Conservation (phyloP, 2,888 invertebrate species). For the Perizoma affinitatum region DNA sequence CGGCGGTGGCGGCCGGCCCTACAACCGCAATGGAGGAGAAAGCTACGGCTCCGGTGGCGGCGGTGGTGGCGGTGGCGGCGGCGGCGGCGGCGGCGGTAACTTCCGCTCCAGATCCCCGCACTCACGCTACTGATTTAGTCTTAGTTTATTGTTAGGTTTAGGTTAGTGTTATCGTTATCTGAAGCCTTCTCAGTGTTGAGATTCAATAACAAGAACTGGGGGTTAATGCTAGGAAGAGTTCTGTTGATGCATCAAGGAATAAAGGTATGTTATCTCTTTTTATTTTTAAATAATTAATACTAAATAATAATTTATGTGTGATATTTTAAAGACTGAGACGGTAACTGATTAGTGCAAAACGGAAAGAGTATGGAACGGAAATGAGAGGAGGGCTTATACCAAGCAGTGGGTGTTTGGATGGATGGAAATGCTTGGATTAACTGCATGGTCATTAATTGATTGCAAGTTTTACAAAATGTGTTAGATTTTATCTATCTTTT, state of each 20-base stretch:
- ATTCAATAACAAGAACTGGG: constrained; percentile 79
- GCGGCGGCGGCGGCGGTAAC: constrained; percentile 75
- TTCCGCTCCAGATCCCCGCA: constrained; percentile 82
- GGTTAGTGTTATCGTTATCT: constrained; percentile 80
- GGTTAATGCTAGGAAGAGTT: constrained; percentile 78
- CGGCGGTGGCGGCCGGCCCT: constrained; percentile 66
- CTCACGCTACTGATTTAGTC: constrained; percentile 76
- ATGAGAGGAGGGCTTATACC: too few species aligned
- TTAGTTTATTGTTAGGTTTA: constrained; percentile 75
- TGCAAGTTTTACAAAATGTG: too few species aligned
- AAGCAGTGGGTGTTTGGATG: too few species aligned
- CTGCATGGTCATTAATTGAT: too few species aligned
- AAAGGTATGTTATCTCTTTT: constrained; percentile 57
- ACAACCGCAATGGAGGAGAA: constrained; percentile 73
- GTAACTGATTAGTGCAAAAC: too few species aligned
- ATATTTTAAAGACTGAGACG: too few species aligned
- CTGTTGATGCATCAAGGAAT: constrained; percentile 69
- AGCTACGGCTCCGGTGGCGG: constrained; percentile 73
- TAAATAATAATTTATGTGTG: too few species aligned
- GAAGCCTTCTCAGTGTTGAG: constrained; percentile 83
- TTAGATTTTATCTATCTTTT: too few species aligned
- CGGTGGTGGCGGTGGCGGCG: constrained; percentile 72
- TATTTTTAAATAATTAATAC: too few species aligned
- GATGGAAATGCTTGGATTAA: too few species aligned
- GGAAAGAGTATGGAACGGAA: too few species aligned